phyloP scores from a whole-genome alignment of 2,797 vertebrate species.

The Mormyrus proboscirostris region DNA sequence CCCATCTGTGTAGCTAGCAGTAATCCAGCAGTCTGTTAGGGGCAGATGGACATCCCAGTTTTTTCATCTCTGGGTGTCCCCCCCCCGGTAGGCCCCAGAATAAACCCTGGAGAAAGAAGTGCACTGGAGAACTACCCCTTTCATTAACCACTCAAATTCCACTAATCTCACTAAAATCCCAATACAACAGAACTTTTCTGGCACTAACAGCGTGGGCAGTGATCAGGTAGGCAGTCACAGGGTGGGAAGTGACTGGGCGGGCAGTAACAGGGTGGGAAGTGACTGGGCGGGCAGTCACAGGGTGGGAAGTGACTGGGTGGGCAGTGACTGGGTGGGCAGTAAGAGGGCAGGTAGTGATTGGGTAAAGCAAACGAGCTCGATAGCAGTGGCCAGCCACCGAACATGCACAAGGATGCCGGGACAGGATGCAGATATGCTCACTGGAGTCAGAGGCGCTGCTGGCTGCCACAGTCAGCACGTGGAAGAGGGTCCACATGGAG shows the following conservation, averaged over 20 bases:
- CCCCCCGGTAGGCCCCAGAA: conserved; percentile 56
- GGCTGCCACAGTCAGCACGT: conserved; percentile 77
- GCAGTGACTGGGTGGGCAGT: neutral
- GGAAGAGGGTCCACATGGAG: conserved; percentile 84
- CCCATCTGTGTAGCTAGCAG: conserved; percentile 23
- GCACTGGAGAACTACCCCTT: conserved; percentile 58
- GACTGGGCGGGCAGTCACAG: neutral
- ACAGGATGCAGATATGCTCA: conserved; percentile 26
- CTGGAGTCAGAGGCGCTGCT: conserved; percentile 36
- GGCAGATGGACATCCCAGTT: conserved; percentile 64
- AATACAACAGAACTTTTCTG: conserved; percentile 57
- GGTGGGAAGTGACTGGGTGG: neutral
- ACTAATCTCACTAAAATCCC: conserved; percentile 63
- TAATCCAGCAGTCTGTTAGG: conserved; percentile 48
- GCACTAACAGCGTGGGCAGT: neutral
- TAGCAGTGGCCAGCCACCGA: neutral
- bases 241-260: neutral
- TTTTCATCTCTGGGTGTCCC: conserved; percentile 63
- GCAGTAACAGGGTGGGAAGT: neutral
- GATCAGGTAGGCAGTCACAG: neutral
- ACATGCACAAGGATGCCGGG: neutral
- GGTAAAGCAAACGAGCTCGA: neutral
- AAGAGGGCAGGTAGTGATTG: neutral
- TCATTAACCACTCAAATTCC: conserved; percentile 66
- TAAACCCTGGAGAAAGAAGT: conserved; percentile 51